Evolutionary conservation across 2,888 invertebrate species (phyloP), one percentile per base, ranked within the genome.

Genomic region (Tenthredo mesomela): DNA sequence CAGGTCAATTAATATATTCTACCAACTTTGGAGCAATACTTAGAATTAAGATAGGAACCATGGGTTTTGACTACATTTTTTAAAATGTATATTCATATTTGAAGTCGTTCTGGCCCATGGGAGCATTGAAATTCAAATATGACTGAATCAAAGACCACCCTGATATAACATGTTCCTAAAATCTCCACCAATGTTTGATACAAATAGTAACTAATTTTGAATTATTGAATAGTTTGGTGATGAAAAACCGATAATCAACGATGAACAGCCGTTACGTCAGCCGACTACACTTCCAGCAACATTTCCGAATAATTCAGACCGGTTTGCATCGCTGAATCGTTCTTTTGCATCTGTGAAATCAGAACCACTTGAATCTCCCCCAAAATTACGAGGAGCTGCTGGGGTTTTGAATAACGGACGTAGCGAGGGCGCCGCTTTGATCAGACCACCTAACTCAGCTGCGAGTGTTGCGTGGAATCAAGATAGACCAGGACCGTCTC

Each of bases 261-360:
- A 77, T 1, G 40, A 61, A 18, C 61, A 80, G 80, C 80, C 80
- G 40, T 21, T 80, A 65, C 21, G 80, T 25, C 58, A 80, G 12
- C 80, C 80, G 10, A 80, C 37, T 15, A 40, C 80, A 10, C 61
- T 61, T 10, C 61, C 61, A 21, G 29, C 18, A 37, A 33, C 61
- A 40, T 33, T 80, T 18, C n/a, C 54, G 29, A 54, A 73, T 73
- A 25, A 25, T 18, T 33, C 77, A 54, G 77, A 7, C 29, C 25
- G 18, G 18, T 77, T 77, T 77, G 37, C 50, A 18, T 25, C 77
- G 33, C 29, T 77, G 33, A 77, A 77, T 50, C 33, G 40, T 37
- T 80, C 61, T 15, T 15, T n/a, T 33, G 12, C 25, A 43, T 40
- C 40, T 40, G 65, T 7, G 3, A n/a, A 12, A 29, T 12, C 29